Evolutionary conservation across 2,797 vertebrate genomes (phyloP).

Genomic region (Hyperoplus lanceolatus): DNA sequence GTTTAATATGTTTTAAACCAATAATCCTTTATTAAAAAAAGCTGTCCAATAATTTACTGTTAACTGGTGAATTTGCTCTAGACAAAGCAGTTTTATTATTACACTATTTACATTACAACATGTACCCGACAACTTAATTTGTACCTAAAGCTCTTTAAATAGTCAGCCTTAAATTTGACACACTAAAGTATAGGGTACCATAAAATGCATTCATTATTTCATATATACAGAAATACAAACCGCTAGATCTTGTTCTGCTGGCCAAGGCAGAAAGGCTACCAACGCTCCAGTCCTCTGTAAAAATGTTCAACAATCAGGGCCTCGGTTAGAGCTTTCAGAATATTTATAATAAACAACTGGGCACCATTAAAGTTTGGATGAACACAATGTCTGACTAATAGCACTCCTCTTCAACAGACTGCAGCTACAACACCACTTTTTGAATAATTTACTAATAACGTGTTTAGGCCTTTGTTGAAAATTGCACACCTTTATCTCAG

Average conservation of each 20-base stretch:
- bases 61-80: background rate
- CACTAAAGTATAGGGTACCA: background rate
- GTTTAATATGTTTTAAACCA: too few relatives aligned
- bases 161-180: background rate
- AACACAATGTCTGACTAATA: conserved; percentile 51
- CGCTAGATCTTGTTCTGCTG: background rate
- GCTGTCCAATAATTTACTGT: background rate
- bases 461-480: conserved; percentile 22
- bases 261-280: conserved; percentile 26
- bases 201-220: conserved; percentile 6
- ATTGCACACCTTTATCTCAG: conserved; percentile 36
- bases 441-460: conserved; percentile 58
- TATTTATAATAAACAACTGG: conserved; percentile 56
- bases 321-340: conserved; percentile 39
- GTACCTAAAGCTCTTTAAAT: conserved; percentile 5
- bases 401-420: conserved; percentile 37
- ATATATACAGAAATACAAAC: background rate
- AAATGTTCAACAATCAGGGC: conserved; percentile 29
- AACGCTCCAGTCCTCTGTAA: conserved; percentile 23
- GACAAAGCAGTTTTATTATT: background rate
- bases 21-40: background rate
- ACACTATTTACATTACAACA: background rate
- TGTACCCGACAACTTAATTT: background rate
- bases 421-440: conserved; percentile 42
- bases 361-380: conserved; percentile 58